Percentiles rank a stretch among this genome's conserved stretches.
Evolutionary conservation across 2,888 invertebrate genomes (phyloP).

Genomic region (Nephrotoma guestfalica): DNA sequence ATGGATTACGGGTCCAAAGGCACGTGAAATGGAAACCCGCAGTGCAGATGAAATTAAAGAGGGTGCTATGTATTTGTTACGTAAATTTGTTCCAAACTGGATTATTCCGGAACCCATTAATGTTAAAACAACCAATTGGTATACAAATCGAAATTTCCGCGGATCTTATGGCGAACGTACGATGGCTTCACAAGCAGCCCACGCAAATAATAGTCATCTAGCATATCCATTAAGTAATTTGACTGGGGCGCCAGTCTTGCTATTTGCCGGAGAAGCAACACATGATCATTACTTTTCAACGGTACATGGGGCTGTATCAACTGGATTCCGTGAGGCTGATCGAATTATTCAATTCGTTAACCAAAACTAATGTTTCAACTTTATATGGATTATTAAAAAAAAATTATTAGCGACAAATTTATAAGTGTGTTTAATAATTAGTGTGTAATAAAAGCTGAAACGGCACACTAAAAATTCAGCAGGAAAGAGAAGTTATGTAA

Average conservation of each 20-base stretch:
- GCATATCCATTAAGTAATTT: conserved; percentile 35
- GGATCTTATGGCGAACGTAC: conserved; percentile 52
- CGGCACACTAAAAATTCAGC: too few relatives aligned
- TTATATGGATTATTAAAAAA: too few relatives aligned
- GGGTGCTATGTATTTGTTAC: conserved; percentile 25
- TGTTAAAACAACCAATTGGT: conserved; percentile 41
- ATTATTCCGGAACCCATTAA: conserved; percentile 23
- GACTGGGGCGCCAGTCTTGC: conserved; percentile 36
- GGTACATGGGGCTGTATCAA: conserved; percentile 58
- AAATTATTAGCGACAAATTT: too few relatives aligned
- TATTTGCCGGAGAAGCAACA: conserved; percentile 55
- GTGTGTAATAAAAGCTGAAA: too few relatives aligned
- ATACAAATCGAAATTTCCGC: conserved; percentile 39
- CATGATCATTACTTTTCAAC: conserved; percentile 47
- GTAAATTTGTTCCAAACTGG: conserved; percentile 25
- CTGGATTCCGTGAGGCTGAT: conserved; percentile 58
- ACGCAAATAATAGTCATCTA: conserved; percentile 31
- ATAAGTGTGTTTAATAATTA: too few relatives aligned
- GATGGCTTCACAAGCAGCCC: conserved; percentile 35
- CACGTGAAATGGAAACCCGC: conserved; percentile 44
- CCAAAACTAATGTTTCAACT: too few relatives aligned
- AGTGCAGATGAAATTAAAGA: conserved; percentile 33
- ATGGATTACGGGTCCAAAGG: conserved; percentile 53
- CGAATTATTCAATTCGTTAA: conserved; percentile 30
- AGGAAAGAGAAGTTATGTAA: too few relatives aligned